Conservation (phyloP, 2,888 invertebrate species). For the Scaptomyza tumidula region DNA sequence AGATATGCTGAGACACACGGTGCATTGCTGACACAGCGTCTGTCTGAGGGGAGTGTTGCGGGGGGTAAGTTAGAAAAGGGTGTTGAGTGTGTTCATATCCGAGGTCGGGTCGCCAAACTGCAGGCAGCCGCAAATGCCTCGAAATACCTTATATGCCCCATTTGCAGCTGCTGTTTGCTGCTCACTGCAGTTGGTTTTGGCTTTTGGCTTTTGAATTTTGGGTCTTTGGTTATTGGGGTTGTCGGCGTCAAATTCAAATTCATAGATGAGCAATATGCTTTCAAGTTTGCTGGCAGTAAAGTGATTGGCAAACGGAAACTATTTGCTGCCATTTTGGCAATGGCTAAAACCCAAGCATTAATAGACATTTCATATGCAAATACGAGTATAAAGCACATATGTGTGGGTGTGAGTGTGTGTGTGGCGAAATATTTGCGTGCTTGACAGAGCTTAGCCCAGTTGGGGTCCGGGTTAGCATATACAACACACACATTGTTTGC, state of each 20-base stretch:
- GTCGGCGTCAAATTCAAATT: conserved; percentile 55
- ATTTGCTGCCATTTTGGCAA: conserved; percentile 74
- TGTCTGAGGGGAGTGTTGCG: background rate
- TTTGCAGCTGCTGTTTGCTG: conserved; percentile 17
- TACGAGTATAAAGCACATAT: conserved; percentile 38
- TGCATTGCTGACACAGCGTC: conserved; percentile 22
- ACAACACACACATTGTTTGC: conserved; percentile 78
- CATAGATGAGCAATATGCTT: conserved; percentile 52
- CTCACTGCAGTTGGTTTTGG: conserved; percentile 32
- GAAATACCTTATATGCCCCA: conserved; percentile 52
- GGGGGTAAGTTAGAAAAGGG: background rate
- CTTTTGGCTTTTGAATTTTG: conserved; percentile 14
- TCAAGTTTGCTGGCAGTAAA: conserved; percentile 41
- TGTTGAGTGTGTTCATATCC: conserved; percentile 71
- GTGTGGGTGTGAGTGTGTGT: conserved; percentile 27
- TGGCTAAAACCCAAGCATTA: conserved; percentile 57
- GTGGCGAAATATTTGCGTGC: conserved; percentile 60
- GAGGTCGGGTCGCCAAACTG: conserved; percentile 49
- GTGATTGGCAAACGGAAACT: conserved; percentile 74
- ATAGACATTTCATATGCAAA: conserved; percentile 78
- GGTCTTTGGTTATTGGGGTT: background rate
- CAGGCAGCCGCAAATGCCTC: conserved; percentile 40
- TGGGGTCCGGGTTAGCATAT: conserved; percentile 57
- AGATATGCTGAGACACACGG: conserved; percentile 49
- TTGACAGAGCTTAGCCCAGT: conserved; percentile 48